Percentiles rank a stretch among this genome's conserved stretches.
phyloP scores from a whole-genome alignment of 1,140 invertebrate genomes.

The Spodoptera frugiperda region DNA sequence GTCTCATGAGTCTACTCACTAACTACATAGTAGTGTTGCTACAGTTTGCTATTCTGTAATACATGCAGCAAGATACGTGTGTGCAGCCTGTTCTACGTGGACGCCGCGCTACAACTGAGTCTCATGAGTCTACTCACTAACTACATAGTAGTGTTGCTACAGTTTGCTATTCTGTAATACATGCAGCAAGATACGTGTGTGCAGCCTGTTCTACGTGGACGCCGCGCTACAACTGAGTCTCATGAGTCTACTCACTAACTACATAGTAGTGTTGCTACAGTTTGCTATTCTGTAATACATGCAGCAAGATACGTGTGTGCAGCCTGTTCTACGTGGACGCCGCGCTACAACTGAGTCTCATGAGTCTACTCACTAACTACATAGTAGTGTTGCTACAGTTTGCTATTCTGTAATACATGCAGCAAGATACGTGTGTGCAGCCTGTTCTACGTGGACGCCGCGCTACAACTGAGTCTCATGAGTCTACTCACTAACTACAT shows the following conservation, averaged over 20 bases:
- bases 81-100: not conserved
- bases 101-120: not conserved
- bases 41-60: constrained; percentile 1
- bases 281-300: not conserved
- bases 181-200: not conserved
- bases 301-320: not conserved
- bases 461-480: not conserved
- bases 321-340: not conserved
- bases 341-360: not conserved
- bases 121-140: not conserved
- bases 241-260: not conserved
- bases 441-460: not conserved
- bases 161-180: constrained; percentile 12
- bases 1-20: not conserved
- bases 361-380: constrained; percentile 6
- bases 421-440: constrained; percentile 8
- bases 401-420: constrained; percentile 2
- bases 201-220: not conserved
- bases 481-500: not conserved
- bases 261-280: not conserved
- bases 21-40: not conserved
- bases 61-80: constrained; percentile 3
- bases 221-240: not conserved
- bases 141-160: not conserved
- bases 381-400: not conserved